Percentiles rank a stretch among this genome's conserved stretches.
phyloP scores from a whole-genome alignment of 2,113 vertebrate species.

The Anseranas semipalmata region DNA sequence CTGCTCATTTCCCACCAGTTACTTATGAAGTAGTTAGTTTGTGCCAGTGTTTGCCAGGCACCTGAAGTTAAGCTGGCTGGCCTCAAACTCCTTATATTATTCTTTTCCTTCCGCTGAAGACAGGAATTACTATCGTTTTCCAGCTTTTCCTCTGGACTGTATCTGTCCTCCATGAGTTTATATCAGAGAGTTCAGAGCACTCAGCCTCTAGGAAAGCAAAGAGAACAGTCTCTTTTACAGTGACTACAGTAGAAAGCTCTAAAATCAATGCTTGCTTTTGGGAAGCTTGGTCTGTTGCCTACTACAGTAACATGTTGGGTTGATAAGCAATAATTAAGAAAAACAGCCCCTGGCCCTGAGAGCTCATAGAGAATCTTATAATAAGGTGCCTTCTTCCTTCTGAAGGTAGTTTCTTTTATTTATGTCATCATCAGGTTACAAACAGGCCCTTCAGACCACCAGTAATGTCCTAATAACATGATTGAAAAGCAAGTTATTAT shows the following conservation, averaged over 20 bases:
- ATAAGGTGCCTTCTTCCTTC: neutral
- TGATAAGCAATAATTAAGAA: neutral
- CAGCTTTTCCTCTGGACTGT: neutral
- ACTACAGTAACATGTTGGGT: neutral
- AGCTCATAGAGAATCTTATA: neutral
- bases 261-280: neutral
- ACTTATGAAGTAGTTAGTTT: neutral
- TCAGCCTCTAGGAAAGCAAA: neutral
- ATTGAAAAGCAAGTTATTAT: neutral
- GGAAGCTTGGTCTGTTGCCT: neutral
- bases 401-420: neutral
- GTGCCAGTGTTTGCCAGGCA: neutral
- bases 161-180: neutral
- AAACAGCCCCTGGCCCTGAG: neutral
- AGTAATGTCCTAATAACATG: neutral
- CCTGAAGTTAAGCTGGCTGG: neutral
- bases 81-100: neutral
- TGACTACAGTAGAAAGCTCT: neutral
- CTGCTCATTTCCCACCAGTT: neutral
- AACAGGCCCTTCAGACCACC: neutral
- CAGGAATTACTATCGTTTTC: neutral
- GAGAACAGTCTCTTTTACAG: neutral
- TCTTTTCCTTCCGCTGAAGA: neutral
- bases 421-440: neutral
- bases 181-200: neutral